Conservation (phyloP, 2,797 vertebrate genomes). For the Capromys pilorides region DNA sequence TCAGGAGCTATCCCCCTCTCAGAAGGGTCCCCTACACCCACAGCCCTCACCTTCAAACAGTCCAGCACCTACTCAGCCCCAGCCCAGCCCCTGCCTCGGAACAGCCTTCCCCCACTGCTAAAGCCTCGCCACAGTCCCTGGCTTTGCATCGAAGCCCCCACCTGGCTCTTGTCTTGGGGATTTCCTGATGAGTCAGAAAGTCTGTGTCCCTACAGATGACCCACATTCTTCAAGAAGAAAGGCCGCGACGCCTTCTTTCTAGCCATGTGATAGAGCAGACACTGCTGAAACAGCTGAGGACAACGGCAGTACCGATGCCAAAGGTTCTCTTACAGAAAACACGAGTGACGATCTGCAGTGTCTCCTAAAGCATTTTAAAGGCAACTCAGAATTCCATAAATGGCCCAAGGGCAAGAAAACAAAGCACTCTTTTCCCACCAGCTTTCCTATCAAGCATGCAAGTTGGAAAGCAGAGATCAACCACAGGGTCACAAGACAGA, state of each 20-base stretch:
- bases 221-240: background rate
- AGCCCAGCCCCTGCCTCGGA: background rate
- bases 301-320: background rate
- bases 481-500: background rate
- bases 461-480: conserved; percentile 12
- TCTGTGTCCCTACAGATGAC: background rate
- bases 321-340: background rate
- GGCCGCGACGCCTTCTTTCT: background rate
- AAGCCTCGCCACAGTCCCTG: background rate
- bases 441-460: background rate
- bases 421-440: background rate
- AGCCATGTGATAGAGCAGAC: background rate
- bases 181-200: background rate
- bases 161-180: background rate
- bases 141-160: background rate
- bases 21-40: background rate
- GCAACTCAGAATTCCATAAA: background rate
- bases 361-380: conserved; percentile 32
- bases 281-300: background rate
- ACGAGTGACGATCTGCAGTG: background rate
- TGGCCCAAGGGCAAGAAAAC: background rate
- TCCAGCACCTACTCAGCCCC: background rate
- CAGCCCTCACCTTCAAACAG: background rate
- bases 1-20: background rate
- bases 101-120: background rate